Conservation (phyloP, 2,888 invertebrate genomes). For the Apocheima hispidaria region DNA sequence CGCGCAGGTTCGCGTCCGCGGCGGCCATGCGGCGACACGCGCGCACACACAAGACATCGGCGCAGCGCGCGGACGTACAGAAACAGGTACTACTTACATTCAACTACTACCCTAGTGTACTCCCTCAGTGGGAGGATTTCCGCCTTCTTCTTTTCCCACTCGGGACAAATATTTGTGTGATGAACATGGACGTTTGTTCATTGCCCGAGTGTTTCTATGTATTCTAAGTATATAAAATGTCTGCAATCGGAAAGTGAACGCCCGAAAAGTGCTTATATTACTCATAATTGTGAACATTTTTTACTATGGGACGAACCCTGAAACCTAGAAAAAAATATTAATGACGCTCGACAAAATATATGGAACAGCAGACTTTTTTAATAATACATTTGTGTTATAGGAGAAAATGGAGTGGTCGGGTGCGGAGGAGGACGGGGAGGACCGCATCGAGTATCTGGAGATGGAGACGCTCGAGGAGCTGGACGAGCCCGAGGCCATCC, state of each 20-base stretch:
- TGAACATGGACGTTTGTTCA: no score
- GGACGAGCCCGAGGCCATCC: conserved; percentile 43
- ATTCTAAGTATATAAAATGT: no score
- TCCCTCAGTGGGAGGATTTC: no score
- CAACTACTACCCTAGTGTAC: no score
- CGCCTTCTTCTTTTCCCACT: no score
- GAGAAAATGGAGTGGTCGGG: conserved; percentile 30
- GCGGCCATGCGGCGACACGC: conserved; percentile 74
- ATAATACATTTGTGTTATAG: background rate
- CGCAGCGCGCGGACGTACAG: background rate
- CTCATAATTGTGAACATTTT: no score
- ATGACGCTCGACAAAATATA: no score
- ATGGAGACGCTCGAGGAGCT: conserved; percentile 71
- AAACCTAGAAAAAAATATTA: no score
- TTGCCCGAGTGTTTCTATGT: no score
- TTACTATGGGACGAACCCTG: no score
- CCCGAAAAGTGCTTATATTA: no score
- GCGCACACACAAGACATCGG: conserved; percentile 59
- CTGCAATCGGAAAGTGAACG: background rate
- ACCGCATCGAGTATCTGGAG: conserved; percentile 74
- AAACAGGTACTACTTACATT: background rate
- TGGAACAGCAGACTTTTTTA: background rate
- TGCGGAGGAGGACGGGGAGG: conserved; percentile 43
- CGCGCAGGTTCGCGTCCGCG: conserved; percentile 67
- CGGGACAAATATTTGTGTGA: no score